phyloP scores from a whole-genome alignment of 2,888 invertebrate species.

The Anticlea derivata region DNA sequence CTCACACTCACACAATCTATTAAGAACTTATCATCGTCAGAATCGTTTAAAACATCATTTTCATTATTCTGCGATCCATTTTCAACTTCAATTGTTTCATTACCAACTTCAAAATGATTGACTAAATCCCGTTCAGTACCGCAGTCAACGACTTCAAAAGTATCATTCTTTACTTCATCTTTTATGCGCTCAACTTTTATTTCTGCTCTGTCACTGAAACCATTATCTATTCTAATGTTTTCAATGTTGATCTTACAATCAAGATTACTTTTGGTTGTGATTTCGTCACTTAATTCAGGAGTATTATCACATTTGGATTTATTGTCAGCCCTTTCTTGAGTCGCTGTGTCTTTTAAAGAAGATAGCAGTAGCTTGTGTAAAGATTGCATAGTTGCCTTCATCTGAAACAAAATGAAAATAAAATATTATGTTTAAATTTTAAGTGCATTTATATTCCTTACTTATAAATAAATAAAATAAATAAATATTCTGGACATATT shows the following conservation, averaged over 20 bases:
- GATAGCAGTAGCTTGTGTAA: background rate
- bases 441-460: no score
- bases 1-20: background rate
- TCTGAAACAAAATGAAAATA: constrained; percentile 3
- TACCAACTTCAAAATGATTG: background rate
- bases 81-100: background rate
- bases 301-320: background rate
- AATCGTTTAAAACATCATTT: background rate
- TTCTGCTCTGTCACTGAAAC: background rate
- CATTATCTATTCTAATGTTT: background rate
- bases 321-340: background rate
- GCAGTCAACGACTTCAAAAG: background rate
- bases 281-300: background rate
- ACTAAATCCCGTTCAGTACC: background rate
- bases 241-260: background rate
- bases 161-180: background rate
- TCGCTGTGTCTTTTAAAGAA: background rate
- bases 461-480: no score
- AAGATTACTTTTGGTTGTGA: background rate
- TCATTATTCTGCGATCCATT: background rate
- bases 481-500: no score
- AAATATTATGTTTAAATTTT: no score
- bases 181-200: background rate
- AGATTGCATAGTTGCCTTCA: background rate
- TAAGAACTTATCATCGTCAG: constrained; percentile 3